Percentiles rank a stretch among this genome's conserved stretches.
These are phyloP conservation scores for Polylopha cassiicola DNA, from an alignment of 2,888 invertebrate genomes.

Conservation along the genomic window DNA sequence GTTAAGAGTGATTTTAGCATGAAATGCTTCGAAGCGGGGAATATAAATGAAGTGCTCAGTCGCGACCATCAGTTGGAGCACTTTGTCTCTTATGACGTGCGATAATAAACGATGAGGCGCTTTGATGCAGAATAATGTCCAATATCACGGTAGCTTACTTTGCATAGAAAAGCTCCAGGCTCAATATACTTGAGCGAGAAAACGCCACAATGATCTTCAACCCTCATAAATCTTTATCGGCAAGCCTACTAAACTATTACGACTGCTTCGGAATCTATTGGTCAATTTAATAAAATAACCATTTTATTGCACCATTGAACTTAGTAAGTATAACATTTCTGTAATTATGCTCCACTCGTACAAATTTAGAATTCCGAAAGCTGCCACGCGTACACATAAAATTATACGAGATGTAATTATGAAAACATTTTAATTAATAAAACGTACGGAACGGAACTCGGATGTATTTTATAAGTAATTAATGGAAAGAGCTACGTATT, in stretches of 20 bases:
- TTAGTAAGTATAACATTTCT: slow-evolving; percentile 26
- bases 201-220: slow-evolving; percentile 4
- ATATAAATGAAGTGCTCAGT: slow-evolving; percentile 35
- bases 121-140: slow-evolving; percentile 51
- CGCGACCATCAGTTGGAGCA: slow-evolving; percentile 30
- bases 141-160: slow-evolving; percentile 56
- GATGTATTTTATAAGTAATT: not conserved
- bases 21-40: slow-evolving; percentile 21
- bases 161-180: slow-evolving; percentile 26
- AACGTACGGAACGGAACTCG: not conserved
- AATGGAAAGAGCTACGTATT: no score
- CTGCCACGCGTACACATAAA: slow-evolving; percentile 16
- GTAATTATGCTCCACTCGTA: slow-evolving; percentile 24
- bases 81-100: slow-evolving; percentile 36
- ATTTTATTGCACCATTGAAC: slow-evolving; percentile 23
- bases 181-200: slow-evolving; percentile 19
- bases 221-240: slow-evolving; percentile 19
- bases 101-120: slow-evolving; percentile 47
- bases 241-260: slow-evolving; percentile 29
- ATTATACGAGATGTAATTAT: slow-evolving; percentile 18
- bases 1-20: slow-evolving; percentile 28
- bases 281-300: slow-evolving; percentile 30
- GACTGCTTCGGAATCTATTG: slow-evolving; percentile 27
- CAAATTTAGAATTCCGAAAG: slow-evolving; percentile 28
- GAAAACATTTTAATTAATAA: slow-evolving; percentile 9